Conservation (phyloP, 2,888 invertebrate species). For the Anticlea derivata region DNA sequence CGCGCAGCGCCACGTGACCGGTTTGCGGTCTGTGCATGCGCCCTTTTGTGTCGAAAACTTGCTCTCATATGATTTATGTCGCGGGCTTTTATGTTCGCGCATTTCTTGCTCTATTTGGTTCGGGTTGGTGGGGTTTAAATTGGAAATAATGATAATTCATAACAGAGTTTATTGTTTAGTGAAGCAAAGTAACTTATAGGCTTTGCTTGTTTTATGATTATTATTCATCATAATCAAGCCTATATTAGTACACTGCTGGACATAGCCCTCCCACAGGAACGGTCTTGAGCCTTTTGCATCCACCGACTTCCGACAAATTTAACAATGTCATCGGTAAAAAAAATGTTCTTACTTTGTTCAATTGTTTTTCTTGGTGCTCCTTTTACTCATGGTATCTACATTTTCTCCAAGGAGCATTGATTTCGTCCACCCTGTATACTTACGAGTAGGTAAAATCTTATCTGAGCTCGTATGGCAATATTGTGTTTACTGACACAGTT, state of each 20-base stretch:
- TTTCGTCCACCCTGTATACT: no score
- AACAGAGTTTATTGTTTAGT: no score
- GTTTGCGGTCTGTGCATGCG: slow-evolving; percentile 61
- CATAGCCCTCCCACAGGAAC: no score
- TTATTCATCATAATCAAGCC: no score
- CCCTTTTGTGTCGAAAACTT: slow-evolving; percentile 69
- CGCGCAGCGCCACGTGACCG: slow-evolving; percentile 75
- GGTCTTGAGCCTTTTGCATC: no score
- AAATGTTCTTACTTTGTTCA: not conserved
- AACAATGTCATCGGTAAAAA: not conserved
- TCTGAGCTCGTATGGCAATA: slow-evolving; percentile 42
- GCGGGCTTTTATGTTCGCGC: slow-evolving; percentile 35
- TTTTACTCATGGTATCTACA: no score
- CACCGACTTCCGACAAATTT: no score
- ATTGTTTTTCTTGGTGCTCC: no score
- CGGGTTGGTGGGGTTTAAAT: not conserved
- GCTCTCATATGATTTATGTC: slow-evolving; percentile 46
- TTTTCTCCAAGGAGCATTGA: no score
- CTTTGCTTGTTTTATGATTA: no score
- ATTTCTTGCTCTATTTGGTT: slow-evolving; percentile 31
- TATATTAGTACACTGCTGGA: no score
- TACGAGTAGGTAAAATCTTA: slow-evolving; percentile 25
- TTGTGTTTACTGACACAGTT: slow-evolving; percentile 42
- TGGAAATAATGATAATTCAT: not conserved
- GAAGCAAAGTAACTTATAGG: no score